phyloP scores from a whole-genome alignment of 2,113 vertebrate species.

The Heptranchias perlo region DNA sequence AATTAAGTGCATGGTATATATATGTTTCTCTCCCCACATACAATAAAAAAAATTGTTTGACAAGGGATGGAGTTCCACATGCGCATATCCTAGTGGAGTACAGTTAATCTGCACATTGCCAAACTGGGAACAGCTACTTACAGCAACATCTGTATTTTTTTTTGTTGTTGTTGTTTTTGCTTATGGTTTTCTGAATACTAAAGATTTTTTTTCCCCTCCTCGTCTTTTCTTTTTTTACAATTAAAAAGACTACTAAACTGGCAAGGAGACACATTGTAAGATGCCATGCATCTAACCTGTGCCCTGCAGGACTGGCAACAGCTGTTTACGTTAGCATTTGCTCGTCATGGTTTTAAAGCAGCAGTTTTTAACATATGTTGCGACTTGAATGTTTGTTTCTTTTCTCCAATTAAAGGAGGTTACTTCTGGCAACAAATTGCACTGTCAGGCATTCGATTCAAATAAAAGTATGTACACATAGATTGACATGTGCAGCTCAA shows the following conservation, averaged over 20 bases:
- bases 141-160: not conserved
- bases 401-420: not conserved
- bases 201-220: not conserved
- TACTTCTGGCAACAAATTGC: not conserved
- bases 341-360: not conserved
- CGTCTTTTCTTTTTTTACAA: not conserved
- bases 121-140: not conserved
- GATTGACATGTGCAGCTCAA: not conserved
- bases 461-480: conserved; percentile 1
- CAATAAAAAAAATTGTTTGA: not conserved
- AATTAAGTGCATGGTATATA: not conserved
- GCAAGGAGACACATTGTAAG: not conserved
- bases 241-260: not conserved
- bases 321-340: conserved; percentile 17
- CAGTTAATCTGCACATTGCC: not conserved
- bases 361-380: conserved; percentile 20
- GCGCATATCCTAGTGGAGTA: not conserved
- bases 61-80: not conserved
- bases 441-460: not conserved
- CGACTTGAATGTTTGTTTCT: conserved; percentile 6
- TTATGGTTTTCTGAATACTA: not conserved
- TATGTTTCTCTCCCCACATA: not conserved
- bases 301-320: conserved; percentile 17
- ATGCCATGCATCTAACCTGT: conserved; percentile 10
- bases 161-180: not conserved